Evolutionary conservation across 2,888 invertebrate genomes (phyloP).

Genomic region (Noctua janthina): DNA sequence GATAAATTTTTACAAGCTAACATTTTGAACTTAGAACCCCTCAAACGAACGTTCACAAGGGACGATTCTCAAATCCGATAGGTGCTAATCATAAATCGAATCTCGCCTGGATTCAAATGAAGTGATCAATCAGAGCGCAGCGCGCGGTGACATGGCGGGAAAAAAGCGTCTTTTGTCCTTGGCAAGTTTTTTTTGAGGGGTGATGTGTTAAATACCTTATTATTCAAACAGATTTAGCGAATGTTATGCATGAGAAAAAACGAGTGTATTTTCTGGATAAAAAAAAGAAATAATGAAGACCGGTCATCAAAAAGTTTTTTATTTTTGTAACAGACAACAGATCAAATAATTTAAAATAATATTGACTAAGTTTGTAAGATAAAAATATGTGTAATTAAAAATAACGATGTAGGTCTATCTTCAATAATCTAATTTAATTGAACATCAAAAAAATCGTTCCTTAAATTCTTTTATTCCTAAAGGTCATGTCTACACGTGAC

Average conservation of each 20-base stretch:
- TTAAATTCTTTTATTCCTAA: not conserved
- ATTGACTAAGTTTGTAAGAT: not conserved
- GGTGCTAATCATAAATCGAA: conserved; percentile 86
- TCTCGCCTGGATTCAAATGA: conserved; percentile 83
- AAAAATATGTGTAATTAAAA: not conserved
- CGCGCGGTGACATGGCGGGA: conserved; percentile 77
- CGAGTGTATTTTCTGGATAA: not conserved
- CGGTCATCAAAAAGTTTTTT: not conserved
- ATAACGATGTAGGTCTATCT: not conserved
- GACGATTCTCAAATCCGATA: conserved; percentile 73
- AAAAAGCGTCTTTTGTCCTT: conserved; percentile 62
- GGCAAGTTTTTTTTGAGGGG: conserved; percentile 52
- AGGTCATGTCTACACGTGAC: conserved; percentile 22
- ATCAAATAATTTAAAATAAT: not conserved
- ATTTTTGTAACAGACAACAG: not conserved
- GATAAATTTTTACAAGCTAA: conserved; percentile 31
- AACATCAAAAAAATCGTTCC: not conserved
- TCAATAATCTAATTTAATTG: not conserved
- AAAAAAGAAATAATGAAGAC: not conserved
- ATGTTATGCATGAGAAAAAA: not conserved
- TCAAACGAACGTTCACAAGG: conserved; percentile 53
- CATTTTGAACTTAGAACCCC: conserved; percentile 52
- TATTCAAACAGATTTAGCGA: conserved; percentile 30
- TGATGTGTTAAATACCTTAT: conserved; percentile 45
- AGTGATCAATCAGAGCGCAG: conserved; percentile 86